Conservation (phyloP, 2,888 invertebrate species). For the Eupithecia subfuscata region DNA sequence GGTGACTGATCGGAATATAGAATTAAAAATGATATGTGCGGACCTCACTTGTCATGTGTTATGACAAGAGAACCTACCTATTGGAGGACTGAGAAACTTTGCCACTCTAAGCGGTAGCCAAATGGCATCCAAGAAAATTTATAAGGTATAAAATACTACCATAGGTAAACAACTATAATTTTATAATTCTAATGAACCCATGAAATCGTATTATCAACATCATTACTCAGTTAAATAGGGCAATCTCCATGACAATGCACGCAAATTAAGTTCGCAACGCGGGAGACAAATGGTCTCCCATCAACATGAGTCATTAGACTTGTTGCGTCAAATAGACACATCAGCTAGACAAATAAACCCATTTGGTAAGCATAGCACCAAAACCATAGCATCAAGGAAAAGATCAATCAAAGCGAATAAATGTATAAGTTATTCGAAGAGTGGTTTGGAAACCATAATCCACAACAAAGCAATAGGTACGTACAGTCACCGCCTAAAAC, state of each 20-base stretch:
- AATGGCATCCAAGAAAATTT: no score
- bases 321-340: constrained; percentile 35
- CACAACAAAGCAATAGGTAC: constrained; percentile 34
- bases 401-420: constrained; percentile 29
- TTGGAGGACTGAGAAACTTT: no score
- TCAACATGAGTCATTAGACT: constrained; percentile 28
- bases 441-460: constrained; percentile 44
- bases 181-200: neutral
- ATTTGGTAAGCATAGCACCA: constrained; percentile 11
- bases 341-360: constrained; percentile 25
- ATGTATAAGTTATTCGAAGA: constrained; percentile 42
- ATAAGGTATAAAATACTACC: neutral
- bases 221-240: constrained; percentile 7
- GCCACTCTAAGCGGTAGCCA: no score
- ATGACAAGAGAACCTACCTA: no score
- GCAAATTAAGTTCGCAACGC: constrained; percentile 13
- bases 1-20: no score
- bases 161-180: neutral
- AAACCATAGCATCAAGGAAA: constrained; percentile 13
- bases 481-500: neutral
- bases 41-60: no score
- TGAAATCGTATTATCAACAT: neutral
- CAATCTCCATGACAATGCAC: constrained; percentile 14
- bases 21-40: no score
- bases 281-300: constrained; percentile 12